These are phyloP conservation scores for Operophtera brumata DNA, from an alignment of 2,888 invertebrate genomes.

Conservation along the genomic window DNA sequence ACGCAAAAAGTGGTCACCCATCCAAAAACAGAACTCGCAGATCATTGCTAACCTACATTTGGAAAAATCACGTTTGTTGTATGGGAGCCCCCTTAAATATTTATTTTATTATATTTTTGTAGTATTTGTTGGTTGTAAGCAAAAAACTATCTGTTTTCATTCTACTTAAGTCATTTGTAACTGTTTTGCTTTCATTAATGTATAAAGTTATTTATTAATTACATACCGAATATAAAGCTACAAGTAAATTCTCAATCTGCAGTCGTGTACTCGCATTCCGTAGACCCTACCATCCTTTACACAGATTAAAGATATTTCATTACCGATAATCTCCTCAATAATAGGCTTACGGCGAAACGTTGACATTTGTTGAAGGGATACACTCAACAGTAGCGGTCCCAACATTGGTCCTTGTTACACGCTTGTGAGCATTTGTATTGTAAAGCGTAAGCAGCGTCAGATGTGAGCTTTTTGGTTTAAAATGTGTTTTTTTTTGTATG, in stretches of 20 bases:
- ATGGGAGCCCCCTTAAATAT: no score
- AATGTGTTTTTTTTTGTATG: constrained; percentile 4
- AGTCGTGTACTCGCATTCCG: constrained; percentile 5
- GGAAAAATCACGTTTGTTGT: no score
- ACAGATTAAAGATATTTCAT: constrained; percentile 80
- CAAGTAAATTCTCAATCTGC: background rate
- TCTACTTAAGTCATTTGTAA: no score
- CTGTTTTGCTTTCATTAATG: no score
- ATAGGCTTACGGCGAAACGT: constrained; percentile 66
- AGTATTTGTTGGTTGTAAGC: no score
- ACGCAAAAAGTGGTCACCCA: no score
- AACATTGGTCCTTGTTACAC: constrained; percentile 32
- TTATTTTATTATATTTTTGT: no score
- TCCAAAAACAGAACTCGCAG: no score
- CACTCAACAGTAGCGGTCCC: constrained; percentile 36
- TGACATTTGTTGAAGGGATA: constrained; percentile 64
- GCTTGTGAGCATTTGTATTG: constrained; percentile 22
- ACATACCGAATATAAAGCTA: background rate
- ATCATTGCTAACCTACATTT: no score
- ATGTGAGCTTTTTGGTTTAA: constrained; percentile 18
- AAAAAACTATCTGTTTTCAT: no score
- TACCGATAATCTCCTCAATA: constrained; percentile 71
- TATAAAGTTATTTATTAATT: no score
- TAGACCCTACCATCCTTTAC: constrained; percentile 45
- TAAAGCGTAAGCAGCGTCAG: constrained; percentile 15